Evolutionary conservation across 2,113 vertebrate genomes (phyloP).

Genomic region (Gymnarchus niloticus): DNA sequence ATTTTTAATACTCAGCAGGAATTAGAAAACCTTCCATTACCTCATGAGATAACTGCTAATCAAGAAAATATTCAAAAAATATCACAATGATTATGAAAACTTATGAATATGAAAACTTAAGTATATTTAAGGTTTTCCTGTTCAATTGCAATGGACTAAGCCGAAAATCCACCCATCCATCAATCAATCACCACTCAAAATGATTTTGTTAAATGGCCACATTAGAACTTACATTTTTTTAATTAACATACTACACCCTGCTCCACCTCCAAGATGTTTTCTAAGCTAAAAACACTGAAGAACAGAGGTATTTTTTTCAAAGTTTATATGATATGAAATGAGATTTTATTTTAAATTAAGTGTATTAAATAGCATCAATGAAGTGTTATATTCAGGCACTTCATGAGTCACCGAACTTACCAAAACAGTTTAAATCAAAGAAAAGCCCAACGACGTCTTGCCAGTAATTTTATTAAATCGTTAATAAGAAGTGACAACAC

Average conservation of each 20-base stretch:
- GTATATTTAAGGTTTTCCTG: not conserved
- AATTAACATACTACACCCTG: not conserved
- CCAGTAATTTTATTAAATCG: slow-evolving; percentile 16
- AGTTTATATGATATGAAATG: too few species aligned
- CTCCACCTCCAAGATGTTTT: too few species aligned
- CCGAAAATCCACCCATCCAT: too few species aligned
- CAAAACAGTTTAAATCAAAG: not conserved
- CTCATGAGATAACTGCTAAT: not conserved
- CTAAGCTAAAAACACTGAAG: too few species aligned
- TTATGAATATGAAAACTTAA: too few species aligned
- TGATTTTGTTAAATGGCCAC: not conserved
- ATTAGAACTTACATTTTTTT: not conserved
- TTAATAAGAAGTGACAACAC: not conserved
- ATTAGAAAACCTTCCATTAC: not conserved
- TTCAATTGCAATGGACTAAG: not conserved
- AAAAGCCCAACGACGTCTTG: not conserved
- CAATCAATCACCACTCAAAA: not conserved
- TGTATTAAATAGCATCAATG: not conserved
- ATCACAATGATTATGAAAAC: not conserved
- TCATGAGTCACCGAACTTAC: not conserved
- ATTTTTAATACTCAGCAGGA: not conserved
- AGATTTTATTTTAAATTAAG: not conserved
- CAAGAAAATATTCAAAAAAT: not conserved
- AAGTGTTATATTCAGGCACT: not conserved
- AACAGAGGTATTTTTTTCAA: too few species aligned